A percentile compares a stretch with the other conserved stretches of the same genome.
Conservation (phyloP, 2,113 vertebrate genomes). For the Phodopus roborovskii region DNA sequence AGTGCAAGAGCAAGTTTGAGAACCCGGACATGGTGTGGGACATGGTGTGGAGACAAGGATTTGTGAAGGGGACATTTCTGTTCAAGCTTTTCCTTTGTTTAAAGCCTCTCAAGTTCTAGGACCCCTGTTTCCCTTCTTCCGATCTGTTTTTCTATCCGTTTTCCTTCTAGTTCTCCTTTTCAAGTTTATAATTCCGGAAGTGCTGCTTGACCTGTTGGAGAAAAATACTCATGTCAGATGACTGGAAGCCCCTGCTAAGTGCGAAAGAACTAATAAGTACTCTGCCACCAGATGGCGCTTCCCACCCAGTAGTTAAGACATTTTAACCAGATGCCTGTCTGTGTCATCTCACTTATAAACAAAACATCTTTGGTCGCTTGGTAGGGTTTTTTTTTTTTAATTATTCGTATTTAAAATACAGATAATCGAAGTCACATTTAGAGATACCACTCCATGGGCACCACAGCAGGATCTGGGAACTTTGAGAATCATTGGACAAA, state of each 20-base stretch:
- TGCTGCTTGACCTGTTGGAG: not conserved
- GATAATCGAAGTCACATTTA: not conserved
- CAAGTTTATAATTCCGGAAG: not conserved
- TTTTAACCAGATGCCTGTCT: not conserved
- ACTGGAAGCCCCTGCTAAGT: not conserved
- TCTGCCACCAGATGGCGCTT: constrained; percentile 57
- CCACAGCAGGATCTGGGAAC: not conserved
- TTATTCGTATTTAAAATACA: not conserved
- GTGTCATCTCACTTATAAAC: not conserved
- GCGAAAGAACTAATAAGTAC: not conserved
- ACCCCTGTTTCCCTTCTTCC: not conserved
- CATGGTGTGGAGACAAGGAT: not conserved
- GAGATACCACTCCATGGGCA: not conserved
- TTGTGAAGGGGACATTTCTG: not conserved
- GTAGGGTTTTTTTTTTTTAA: not conserved
- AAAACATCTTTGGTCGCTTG: not conserved
- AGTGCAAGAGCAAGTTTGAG: not conserved
- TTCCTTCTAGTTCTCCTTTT: not conserved
- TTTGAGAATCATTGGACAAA: not conserved
- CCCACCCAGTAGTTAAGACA: not conserved
- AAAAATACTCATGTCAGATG: not conserved
- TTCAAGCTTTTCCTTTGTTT: not conserved
- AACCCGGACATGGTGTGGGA: not conserved
- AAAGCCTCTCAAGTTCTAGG: not conserved
- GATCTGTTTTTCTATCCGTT: not conserved